Percentiles rank a stretch among this genome's conserved stretches.
Evolutionary conservation across 2,888 invertebrate species (phyloP).

Genomic region (Rotaria magnacalcarata): DNA sequence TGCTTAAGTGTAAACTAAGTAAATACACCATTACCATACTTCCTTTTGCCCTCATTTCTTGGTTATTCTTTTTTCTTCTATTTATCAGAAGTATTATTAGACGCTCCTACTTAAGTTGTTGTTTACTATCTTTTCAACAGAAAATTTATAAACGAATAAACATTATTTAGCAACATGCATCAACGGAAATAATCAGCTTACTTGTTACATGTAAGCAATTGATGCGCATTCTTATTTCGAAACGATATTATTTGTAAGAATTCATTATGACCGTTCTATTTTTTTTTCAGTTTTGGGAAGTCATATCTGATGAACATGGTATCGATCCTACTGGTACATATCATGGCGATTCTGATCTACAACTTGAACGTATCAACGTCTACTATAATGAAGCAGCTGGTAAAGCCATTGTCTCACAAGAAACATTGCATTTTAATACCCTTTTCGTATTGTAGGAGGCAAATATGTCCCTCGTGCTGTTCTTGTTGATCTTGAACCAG

Average conservation of each 20-base stretch:
- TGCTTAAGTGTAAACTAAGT: too few species aligned
- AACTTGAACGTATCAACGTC: conserved; percentile 64
- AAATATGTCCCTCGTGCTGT: conserved; percentile 91
- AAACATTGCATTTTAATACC: not conserved
- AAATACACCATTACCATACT: too few species aligned
- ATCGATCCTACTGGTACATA: conserved; percentile 55
- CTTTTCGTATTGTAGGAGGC: conserved; percentile 60
- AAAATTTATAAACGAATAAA: too few species aligned
- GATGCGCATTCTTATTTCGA: too few species aligned
- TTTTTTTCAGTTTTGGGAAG: conserved; percentile 53
- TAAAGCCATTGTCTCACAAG: not conserved
- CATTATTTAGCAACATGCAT: too few species aligned
- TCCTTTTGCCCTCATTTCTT: too few species aligned
- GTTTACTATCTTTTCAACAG: too few species aligned
- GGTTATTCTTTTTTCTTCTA: not conserved
- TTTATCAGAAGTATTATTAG: not conserved
- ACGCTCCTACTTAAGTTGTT: too few species aligned
- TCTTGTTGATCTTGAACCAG: conserved; percentile 88
- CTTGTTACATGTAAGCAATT: too few species aligned
- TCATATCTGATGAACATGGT: conserved; percentile 57
- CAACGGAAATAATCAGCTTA: too few species aligned
- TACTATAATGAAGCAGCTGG: conserved; percentile 79
- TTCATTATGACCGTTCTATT: not conserved
- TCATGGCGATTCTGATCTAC: conserved; percentile 52
- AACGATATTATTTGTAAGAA: not conserved